Percentiles rank a stretch among this genome's conserved stretches.
Conservation (phyloP, 2,888 invertebrate genomes). For the Diplolepis rosae region DNA sequence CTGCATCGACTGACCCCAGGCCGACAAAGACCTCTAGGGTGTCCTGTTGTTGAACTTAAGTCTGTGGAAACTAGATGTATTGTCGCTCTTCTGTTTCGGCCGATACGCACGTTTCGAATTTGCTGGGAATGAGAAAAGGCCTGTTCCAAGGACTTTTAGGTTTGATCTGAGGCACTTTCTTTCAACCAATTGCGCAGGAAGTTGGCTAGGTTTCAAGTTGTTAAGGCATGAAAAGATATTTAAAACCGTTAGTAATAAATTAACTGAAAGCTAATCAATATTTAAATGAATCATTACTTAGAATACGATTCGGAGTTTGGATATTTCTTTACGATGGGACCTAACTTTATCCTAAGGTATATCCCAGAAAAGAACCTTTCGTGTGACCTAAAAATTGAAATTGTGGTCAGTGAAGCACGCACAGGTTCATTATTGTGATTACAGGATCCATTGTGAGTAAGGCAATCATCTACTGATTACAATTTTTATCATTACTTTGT, state of each 20-base stretch:
- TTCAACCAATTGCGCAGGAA: neutral
- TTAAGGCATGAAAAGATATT: neutral
- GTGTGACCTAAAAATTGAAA: neutral
- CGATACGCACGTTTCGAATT: conserved; percentile 60
- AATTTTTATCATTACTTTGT: conserved; percentile 21
- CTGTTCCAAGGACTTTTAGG: neutral
- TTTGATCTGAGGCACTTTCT: neutral
- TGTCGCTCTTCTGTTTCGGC: conserved; percentile 56
- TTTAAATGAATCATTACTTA: too few relatives aligned
- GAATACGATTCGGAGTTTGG: too few relatives aligned
- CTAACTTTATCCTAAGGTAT: too few relatives aligned
- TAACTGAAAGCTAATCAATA: too few relatives aligned
- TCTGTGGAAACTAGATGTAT: conserved; percentile 59
- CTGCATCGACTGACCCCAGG: conserved; percentile 51
- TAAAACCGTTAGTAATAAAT: neutral
- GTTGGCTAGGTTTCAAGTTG: neutral
- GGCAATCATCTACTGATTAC: conserved; percentile 21
- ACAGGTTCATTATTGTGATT: conserved; percentile 18
- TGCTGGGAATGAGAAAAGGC: conserved; percentile 29
- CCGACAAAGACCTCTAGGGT: conserved; percentile 56
- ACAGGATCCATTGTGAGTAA: conserved; percentile 1
- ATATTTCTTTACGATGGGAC: too few relatives aligned
- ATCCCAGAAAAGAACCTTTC: too few relatives aligned
- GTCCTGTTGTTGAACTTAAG: conserved; percentile 56
- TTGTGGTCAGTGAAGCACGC: neutral